phyloP scores from a whole-genome alignment of 2,888 invertebrate species.

The Hirtodrosophila confusa region DNA sequence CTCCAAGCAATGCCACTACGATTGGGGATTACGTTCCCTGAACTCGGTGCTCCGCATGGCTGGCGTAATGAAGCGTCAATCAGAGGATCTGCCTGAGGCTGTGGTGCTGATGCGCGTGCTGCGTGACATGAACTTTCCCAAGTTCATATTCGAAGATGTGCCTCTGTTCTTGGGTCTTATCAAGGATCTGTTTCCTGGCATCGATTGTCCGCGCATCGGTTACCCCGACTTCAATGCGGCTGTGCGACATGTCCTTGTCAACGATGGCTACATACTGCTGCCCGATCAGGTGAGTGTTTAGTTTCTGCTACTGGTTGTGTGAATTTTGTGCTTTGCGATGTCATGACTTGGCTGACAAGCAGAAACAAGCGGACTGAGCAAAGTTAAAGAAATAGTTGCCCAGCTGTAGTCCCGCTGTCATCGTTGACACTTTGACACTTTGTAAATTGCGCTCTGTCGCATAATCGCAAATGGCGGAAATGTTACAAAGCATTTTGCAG shows the following conservation, averaged over 20 bases:
- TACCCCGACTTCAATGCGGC: conserved; percentile 94
- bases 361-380: conserved; percentile 15
- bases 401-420: conserved; percentile 45
- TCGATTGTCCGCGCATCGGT: conserved; percentile 94
- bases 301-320: conserved; percentile 5
- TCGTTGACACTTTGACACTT: conserved; percentile 81
- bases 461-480: conserved; percentile 74
- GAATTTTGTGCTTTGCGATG: conserved; percentile 19
- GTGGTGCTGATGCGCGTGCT: conserved; percentile 95
- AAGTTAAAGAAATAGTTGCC: conserved; percentile 37
- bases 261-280: conserved; percentile 88
- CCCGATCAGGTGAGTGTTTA: conserved; percentile 87
- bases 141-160: conserved; percentile 96
- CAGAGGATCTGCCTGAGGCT: conserved; percentile 92
- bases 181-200: conserved; percentile 94
- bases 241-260: conserved; percentile 88
- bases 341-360: conserved; percentile 57
- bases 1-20: conserved; percentile 96
- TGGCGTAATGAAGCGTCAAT: conserved; percentile 92
- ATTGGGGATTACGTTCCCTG: conserved; percentile 96
- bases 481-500: conserved; percentile 70
- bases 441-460: conserved; percentile 76
- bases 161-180: conserved; percentile 93
- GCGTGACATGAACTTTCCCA: conserved; percentile 96
- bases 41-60: conserved; percentile 96